Evolutionary conservation across 2,113 vertebrate species (phyloP).

Genomic region (Amphiprion ocellaris): DNA sequence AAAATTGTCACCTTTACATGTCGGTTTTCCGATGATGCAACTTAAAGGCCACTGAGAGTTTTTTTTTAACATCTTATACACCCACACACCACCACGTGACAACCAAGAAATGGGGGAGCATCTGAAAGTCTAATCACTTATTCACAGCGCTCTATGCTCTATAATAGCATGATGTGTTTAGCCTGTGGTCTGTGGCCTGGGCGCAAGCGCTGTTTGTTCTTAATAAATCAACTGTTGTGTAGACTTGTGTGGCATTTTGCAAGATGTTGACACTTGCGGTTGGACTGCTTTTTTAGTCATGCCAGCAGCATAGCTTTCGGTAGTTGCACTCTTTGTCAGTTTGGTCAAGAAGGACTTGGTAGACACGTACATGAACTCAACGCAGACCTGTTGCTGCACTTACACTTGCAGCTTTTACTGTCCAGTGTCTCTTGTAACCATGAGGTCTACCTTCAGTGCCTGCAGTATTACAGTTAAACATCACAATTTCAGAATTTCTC

Average conservation of each 20-base stretch:
- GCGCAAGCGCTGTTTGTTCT: slow-evolving; percentile 27
- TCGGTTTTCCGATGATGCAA: slow-evolving; percentile 73
- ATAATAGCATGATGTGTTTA: slow-evolving; percentile 24
- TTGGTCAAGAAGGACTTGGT: not conserved
- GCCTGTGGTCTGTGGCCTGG: slow-evolving; percentile 48
- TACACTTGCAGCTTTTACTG: not conserved
- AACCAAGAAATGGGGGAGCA: slow-evolving; percentile 49
- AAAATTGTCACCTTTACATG: slow-evolving; percentile 41
- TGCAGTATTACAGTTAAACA: not conserved
- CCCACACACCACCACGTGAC: slow-evolving; percentile 58
- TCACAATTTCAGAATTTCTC: not conserved
- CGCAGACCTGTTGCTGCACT: not conserved
- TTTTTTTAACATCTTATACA: slow-evolving; percentile 48
- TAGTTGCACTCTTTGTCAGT: not conserved
- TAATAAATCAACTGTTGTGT: slow-evolving; percentile 18
- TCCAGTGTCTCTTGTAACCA: not conserved
- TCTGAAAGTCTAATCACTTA: slow-evolving; percentile 32
- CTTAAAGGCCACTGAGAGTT: slow-evolving; percentile 61
- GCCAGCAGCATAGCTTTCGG: not conserved
- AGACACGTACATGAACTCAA: not conserved
- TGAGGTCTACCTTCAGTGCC: not conserved
- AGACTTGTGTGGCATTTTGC: slow-evolving; percentile 8
- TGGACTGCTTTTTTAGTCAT: slow-evolving; percentile 2
- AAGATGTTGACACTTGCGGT: slow-evolving; percentile 19
- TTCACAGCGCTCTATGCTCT: slow-evolving; percentile 35